phyloP scores from a whole-genome alignment of 2,113 vertebrate genomes.

The Silurus asotus region DNA sequence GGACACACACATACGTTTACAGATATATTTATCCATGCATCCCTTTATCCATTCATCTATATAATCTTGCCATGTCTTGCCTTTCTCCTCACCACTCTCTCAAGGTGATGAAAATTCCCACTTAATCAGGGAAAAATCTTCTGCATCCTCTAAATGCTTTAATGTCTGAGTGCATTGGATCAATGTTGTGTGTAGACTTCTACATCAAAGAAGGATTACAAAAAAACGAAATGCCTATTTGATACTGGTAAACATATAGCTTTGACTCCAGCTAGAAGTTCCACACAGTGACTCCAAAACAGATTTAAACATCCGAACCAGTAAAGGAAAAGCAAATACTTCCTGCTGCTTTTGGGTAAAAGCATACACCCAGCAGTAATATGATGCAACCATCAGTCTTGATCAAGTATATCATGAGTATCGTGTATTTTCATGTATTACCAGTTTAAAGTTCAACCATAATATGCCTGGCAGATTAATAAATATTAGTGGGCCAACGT shows the following conservation, averaged over 20 bases:
- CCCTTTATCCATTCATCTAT: background rate
- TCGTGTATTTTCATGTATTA: background rate
- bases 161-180: slow-evolving; percentile 25
- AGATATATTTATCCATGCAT: background rate
- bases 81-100: background rate
- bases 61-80: background rate
- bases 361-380: background rate
- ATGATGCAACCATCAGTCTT: background rate
- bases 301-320: background rate
- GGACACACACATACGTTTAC: background rate
- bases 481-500: background rate
- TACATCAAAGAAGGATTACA: background rate
- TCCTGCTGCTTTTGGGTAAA: background rate
- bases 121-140: slow-evolving; percentile 27
- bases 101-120: slow-evolving; percentile 14
- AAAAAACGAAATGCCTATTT: background rate
- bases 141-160: slow-evolving; percentile 1
- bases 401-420: background rate
- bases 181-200: background rate
- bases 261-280: background rate
- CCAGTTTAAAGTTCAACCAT: background rate
- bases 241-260: background rate
- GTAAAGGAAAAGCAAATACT: background rate
- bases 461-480: background rate
- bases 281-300: background rate